phyloP scores from a whole-genome alignment of 2,113 vertebrate genomes.

The Uria aalge region DNA sequence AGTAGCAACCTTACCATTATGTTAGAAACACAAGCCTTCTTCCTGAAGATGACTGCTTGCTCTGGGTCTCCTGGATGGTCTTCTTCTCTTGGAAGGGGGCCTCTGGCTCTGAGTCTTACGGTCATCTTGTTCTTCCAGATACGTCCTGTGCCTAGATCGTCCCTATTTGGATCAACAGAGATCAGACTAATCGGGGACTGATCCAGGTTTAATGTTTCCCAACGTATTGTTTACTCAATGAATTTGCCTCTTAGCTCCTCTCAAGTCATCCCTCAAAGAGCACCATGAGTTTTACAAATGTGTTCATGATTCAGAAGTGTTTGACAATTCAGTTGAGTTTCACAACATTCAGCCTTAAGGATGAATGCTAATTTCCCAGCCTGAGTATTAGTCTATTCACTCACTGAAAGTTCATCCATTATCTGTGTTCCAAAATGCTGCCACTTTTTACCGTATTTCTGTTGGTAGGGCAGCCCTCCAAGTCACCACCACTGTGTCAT shows the following conservation, averaged over 20 bases:
- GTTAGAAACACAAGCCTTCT: neutral
- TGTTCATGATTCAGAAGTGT: neutral
- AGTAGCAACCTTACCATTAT: neutral
- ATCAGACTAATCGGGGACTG: accelerated
- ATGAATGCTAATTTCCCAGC: neutral
- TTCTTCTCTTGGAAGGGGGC: neutral
- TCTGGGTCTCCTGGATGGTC: neutral
- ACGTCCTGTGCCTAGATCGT: neutral
- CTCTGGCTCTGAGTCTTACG: neutral
- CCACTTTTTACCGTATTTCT: neutral
- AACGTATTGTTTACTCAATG: neutral
- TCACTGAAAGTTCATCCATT: neutral
- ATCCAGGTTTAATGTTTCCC: neutral
- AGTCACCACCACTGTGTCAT: neutral
- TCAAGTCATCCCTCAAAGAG: neutral
- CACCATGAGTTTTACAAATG: neutral
- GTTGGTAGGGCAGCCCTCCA: neutral
- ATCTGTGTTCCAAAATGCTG: neutral
- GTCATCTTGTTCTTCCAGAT: neutral
- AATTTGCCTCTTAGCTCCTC: neutral
- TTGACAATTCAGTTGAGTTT: neutral
- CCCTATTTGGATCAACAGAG: neutral
- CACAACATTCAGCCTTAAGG: neutral
- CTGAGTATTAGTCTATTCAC: neutral
- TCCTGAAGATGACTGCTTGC: neutral